These are phyloP conservation scores for Amiota minor DNA, from an alignment of 2,888 invertebrate species.

Conservation along the genomic window DNA sequence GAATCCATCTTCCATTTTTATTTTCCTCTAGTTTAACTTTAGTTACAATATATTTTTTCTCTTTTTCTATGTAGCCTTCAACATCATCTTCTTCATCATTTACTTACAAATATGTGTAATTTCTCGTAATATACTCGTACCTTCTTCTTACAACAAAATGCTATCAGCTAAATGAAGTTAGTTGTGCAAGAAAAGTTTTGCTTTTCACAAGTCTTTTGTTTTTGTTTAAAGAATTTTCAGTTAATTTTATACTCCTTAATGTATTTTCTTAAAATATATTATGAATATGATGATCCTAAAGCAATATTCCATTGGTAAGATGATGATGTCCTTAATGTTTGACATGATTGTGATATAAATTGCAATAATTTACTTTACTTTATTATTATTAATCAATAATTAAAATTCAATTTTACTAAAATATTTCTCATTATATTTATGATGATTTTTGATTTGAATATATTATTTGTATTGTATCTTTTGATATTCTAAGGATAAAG, in stretches of 20 bases:
- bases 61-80: background rate
- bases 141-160: conserved; percentile 11
- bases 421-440: no score
- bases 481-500: no score
- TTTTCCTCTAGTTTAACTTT: background rate
- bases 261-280: background rate
- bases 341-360: no score
- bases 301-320: background rate
- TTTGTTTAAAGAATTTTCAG: background rate
- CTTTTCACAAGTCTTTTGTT: conserved; percentile 21
- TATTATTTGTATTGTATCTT: no score
- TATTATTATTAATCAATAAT: no score
- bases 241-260: conserved; percentile 17
- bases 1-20: background rate
- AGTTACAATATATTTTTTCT: background rate
- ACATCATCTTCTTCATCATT: background rate
- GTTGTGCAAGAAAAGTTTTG: background rate
- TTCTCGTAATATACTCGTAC: background rate
- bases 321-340: background rate
- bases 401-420: no score
- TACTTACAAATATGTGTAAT: background rate
- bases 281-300: background rate
- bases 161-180: conserved; percentile 12
- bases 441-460: no score
- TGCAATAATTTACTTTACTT: no score